Conservation (phyloP, 2,888 invertebrate genomes). For the Drosophila greeni region DNA sequence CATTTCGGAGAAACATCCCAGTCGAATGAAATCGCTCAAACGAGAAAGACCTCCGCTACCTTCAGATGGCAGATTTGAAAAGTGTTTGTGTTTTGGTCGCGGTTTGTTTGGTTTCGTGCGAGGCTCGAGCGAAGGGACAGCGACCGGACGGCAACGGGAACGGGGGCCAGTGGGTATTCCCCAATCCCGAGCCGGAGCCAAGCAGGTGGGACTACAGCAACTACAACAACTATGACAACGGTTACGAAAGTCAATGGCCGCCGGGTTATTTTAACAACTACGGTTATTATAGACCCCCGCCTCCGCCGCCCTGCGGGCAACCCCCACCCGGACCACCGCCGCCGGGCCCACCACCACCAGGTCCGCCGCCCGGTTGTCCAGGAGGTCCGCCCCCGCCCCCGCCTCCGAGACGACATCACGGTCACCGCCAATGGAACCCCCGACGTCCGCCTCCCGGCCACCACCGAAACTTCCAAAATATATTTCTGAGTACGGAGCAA, state of each 20-base stretch:
- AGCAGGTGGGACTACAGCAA: slow-evolving; percentile 44
- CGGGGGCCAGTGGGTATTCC: slow-evolving; percentile 25
- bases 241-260: slow-evolving; percentile 36
- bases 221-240: slow-evolving; percentile 23
- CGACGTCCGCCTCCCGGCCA: slow-evolving; percentile 27
- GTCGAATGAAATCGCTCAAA: slow-evolving; percentile 33
- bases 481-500: slow-evolving; percentile 49
- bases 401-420: neutral
- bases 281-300: slow-evolving; percentile 44
- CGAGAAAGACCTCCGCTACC: slow-evolving; percentile 22
- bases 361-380: slow-evolving; percentile 41
- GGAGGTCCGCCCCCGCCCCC: slow-evolving; percentile 22
- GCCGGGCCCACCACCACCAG: slow-evolving; percentile 29
- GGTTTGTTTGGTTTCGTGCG: slow-evolving; percentile 11
- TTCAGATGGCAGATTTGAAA: slow-evolving; percentile 18
- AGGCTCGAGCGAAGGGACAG: slow-evolving; percentile 25
- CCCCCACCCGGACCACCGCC: slow-evolving; percentile 33
- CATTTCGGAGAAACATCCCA: slow-evolving; percentile 26
- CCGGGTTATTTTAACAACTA: slow-evolving; percentile 32
- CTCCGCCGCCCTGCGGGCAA: slow-evolving; percentile 37
- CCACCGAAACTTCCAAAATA: slow-evolving; percentile 51
- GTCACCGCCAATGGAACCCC: slow-evolving; percentile 16
- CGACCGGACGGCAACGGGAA: slow-evolving; percentile 12
- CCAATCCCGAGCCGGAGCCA: slow-evolving; percentile 20
- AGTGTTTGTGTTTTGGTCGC: slow-evolving; percentile 13